Evolutionary conservation across 2,113 vertebrate genomes (phyloP).

Genomic region (Eupsittula cactorum): DNA sequence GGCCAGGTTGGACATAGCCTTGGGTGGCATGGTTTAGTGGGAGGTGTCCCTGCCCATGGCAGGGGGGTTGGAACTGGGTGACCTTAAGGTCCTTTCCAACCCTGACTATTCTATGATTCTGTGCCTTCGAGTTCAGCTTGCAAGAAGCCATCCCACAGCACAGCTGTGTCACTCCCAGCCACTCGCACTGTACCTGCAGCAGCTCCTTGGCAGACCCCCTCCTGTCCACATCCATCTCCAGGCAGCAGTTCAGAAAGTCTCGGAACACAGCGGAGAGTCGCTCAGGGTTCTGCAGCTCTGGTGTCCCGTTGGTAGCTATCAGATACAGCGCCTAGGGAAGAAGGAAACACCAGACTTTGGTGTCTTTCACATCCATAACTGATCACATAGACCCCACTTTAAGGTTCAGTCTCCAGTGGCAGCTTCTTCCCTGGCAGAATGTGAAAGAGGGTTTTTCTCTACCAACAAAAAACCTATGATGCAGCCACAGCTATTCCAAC

Average conservation of each 20-base stretch:
- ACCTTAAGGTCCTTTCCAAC: background rate
- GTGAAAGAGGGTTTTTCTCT: background rate
- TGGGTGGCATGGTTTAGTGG: too few species aligned
- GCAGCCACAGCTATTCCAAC: background rate
- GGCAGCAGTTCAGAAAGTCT: conserved; percentile 96
- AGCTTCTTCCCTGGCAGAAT: background rate
- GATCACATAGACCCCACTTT: fast-evolving
- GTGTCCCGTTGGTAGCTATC: conserved; percentile 97
- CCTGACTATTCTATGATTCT: background rate
- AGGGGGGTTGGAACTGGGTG: background rate
- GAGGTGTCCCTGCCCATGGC: background rate
- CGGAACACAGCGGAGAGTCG: conserved; percentile 93
- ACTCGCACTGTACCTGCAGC: conserved; percentile 83
- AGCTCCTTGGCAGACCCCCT: conserved; percentile 96
- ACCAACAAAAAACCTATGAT: background rate
- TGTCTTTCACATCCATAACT: background rate
- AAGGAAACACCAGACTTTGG: background rate
- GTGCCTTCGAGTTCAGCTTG: background rate
- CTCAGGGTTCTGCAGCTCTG: conserved; percentile 97
- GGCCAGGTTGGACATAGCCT: too few species aligned
- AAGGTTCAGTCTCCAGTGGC: background rate
- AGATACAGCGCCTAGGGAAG: conserved; percentile 90
- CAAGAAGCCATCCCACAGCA: fast-evolving
- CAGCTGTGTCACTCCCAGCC: background rate
- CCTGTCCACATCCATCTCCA: conserved; percentile 98